Base-by-base conservation (phyloP, 1,140 invertebrate species). In the Drosophila trapezifrons region DNA sequence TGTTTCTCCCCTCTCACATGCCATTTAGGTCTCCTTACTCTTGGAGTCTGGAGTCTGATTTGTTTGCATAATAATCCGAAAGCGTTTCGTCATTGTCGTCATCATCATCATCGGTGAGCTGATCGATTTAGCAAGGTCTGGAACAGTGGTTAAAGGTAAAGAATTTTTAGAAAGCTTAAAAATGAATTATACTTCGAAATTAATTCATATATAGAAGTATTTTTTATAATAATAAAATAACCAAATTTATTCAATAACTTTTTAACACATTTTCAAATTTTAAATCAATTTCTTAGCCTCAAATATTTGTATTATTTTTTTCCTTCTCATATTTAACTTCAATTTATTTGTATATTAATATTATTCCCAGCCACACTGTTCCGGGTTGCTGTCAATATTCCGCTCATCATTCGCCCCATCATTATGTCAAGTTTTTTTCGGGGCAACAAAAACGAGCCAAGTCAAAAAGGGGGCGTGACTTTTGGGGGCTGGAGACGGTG, bases 61-160 rank as follows among this genome's bases (percentile, higher is more conserved):
- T 71, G 64, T 70, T 49, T 49, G 42, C 67, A 56, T 56, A 71
- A 71, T 70, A 70, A 70, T 57, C 65, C n/a, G 20, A 58, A 79
- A 75, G 22, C 45, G 60, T 58, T 65, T 49, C 57, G 52, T 66
- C 60, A 76, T 67, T 67, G 60, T 72, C 47, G 56, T 74, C 63
- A 65, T 78, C 73, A 79, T 64, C 29, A 55, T 47, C 69, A 32
- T 49, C 46, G 9, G 29, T 32, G 9, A 37, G 52, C 29, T 57
- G 52, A 47, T 65, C 62, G 40, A 65, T 57, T 65, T 37, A 27
- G 27, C 40, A 29, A 27, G 20, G 42, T 10, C 9, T 10, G 0
- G 29, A n/a, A 56, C 51, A 45, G 29, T 43, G 29, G 2, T 37
- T 25, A 5, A 18, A n/a, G n/a, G 29, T 55, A 25, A n/a, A 10